Conservation (phyloP, 1,140 invertebrate genomes). For the Ips nitidus region DNA sequence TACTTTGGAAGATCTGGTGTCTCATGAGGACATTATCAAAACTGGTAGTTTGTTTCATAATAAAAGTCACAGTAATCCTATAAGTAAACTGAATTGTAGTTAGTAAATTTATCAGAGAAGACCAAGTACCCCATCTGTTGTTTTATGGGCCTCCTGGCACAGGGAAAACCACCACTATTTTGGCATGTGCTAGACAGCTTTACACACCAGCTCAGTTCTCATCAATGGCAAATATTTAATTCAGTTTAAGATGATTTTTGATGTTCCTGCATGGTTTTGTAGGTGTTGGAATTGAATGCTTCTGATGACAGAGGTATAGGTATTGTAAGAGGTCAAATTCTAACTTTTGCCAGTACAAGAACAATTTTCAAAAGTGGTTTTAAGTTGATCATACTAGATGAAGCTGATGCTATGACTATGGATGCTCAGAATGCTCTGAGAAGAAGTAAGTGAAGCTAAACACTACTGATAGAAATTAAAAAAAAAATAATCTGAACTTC, state of each 20-base stretch:
- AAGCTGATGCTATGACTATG: slow-evolving; percentile 99
- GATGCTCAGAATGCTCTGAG: slow-evolving; percentile 98
- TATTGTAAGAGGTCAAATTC: slow-evolving; percentile 91
- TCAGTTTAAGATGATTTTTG: background rate
- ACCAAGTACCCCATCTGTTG: slow-evolving; percentile 92
- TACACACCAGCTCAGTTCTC: slow-evolving; percentile 68
- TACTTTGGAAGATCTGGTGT: slow-evolving; percentile 89
- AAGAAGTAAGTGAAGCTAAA: slow-evolving; percentile 71
- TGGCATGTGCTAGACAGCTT: slow-evolving; percentile 93
- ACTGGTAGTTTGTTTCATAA: slow-evolving; percentile 69
- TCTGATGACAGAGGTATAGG: slow-evolving; percentile 99
- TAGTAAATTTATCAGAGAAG: slow-evolving; percentile 87
- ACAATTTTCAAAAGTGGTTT: slow-evolving; percentile 93
- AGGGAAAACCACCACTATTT: slow-evolving; percentile 97
- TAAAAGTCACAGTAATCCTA: background rate
- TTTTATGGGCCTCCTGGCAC: slow-evolving; percentile 99
- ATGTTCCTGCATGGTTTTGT: slow-evolving; percentile 6
- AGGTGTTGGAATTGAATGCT: slow-evolving; percentile 94
- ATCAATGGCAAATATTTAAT: slow-evolving; percentile 42
- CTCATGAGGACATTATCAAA: slow-evolving; percentile 94
- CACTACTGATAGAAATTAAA: background rate
- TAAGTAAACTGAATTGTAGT: slow-evolving; percentile 63
- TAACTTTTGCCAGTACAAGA: slow-evolving; percentile 95
- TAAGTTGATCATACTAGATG: slow-evolving; percentile 97
- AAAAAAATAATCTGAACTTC: background rate